Evolutionary conservation across 2,888 invertebrate species (phyloP), one percentile per base, ranked within the genome.

Genomic region (Nebria brevicollis): DNA sequence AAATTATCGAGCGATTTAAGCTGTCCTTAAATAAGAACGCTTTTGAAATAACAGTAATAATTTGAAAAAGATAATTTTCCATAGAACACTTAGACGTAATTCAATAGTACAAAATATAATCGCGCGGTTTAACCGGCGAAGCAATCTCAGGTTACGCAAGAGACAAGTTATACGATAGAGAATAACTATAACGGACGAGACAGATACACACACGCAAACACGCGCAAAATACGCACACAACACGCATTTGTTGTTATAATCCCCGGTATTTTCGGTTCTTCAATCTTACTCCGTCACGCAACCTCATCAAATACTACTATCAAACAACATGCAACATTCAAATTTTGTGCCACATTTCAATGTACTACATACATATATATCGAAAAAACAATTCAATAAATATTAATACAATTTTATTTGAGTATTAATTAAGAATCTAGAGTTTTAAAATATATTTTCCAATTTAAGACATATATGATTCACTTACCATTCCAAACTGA

Each of bases 371-470:
- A 43, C 6, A 43, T 43, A 43, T 43, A 43, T 43, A 43, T 43
- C 10, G 6, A 43, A 43, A 43, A 8, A 8, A 8, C 10, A 43
- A 8, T 6, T 8, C 43, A 43, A 8, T 43, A 43, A 8, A 43
- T 43, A 10, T 43, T 43, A 43, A 8, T 43, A 43, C 43, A 43
- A 20, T 20, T 20, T 20, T 20, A 20, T 20, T 20, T 20, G 0
- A 20, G 20, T 34, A 34, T 34, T 34, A 34, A 34, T 34, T 34
- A 34, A 34, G 34, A 34, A 34, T 34, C 34, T 34, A 34, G 34
- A 34, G 1, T 34, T 34, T 81, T 75, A 75, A 68, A 26, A 76
- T 81, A 81, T 81, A 70, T 75, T 70, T 72, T 80, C 75, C 75
- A 43, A 80, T 76, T 80, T 75, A 80, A 79, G 43, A 54, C 5